Percentiles rank a stretch among this genome's conserved stretches.
Evolutionary conservation across 2,888 invertebrate genomes (phyloP).

Genomic region (Nomada hirtipes): DNA sequence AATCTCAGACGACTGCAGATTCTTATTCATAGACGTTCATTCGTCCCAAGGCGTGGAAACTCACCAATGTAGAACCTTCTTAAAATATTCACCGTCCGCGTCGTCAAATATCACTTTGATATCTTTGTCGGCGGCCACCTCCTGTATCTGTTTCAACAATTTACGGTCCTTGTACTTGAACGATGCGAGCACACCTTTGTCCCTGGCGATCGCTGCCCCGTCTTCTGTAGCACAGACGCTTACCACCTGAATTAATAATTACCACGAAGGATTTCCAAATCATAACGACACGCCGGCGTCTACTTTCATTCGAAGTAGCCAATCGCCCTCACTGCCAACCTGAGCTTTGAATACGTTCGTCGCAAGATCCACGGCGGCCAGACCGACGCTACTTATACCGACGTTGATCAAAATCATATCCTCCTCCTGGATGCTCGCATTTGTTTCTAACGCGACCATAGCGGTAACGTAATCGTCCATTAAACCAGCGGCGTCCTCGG

Average conservation of each 20-base stretch:
- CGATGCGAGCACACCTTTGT: conserved; percentile 88
- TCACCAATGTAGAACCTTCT: conserved; percentile 87
- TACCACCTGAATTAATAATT: conserved; percentile 85
- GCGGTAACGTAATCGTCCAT: conserved; percentile 88
- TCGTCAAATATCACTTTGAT: conserved; percentile 88
- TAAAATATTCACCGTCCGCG: conserved; percentile 87
- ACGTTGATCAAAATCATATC: conserved; percentile 88
- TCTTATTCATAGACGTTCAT: not conserved
- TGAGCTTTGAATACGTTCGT: conserved; percentile 88
- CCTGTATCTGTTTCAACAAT: conserved; percentile 85
- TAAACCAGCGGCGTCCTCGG: conserved; percentile 86
- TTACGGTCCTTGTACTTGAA: conserved; percentile 86
- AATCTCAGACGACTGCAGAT: conserved; percentile 14
- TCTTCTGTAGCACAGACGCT: conserved; percentile 89
- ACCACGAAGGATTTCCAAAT: not conserved
- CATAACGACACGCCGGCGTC: not conserved
- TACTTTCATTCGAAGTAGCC: too few species aligned
- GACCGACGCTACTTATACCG: conserved; percentile 87
- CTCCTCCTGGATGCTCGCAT: conserved; percentile 85
- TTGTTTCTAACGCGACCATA: conserved; percentile 87
- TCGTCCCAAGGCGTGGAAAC: not conserved
- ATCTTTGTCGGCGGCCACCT: conserved; percentile 86
- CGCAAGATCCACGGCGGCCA: conserved; percentile 89
- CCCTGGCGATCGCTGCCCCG: conserved; percentile 86
- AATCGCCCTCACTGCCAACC: conserved; percentile 79